Evolutionary conservation across 1,140 invertebrate species (phyloP).

Genomic region (Cydia strobilella): DNA sequence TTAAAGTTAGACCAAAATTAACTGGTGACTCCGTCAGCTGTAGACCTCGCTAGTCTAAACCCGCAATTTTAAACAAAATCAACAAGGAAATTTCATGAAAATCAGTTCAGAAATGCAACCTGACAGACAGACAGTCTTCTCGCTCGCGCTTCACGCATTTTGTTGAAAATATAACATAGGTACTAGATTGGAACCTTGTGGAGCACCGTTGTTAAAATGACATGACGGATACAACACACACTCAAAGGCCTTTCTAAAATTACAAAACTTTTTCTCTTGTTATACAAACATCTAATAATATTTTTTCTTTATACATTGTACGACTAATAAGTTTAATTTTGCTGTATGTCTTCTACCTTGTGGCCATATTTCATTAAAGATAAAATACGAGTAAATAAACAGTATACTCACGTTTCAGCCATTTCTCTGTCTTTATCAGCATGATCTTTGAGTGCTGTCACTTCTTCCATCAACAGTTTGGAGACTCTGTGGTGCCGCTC

Average conservation of each 20-base stretch:
- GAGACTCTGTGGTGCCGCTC: slow-evolving; percentile 83
- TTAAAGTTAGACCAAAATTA: background rate
- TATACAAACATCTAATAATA: too few species aligned
- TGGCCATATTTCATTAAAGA: too few species aligned
- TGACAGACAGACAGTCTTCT: too few species aligned
- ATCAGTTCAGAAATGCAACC: too few species aligned
- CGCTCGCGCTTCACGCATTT: too few species aligned
- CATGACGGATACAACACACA: background rate
- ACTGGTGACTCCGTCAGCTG: background rate
- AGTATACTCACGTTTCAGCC: slow-evolving; percentile 74
- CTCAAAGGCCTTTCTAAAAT: background rate
- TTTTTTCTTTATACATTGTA: background rate
- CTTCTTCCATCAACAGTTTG: slow-evolving; percentile 83
- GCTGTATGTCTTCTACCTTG: background rate
- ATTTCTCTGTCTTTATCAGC: slow-evolving; percentile 82
- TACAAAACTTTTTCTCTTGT: background rate
- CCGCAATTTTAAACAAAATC: background rate
- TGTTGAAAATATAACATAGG: background rate
- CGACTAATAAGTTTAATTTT: slow-evolving; percentile 80
- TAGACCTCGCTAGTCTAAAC: background rate
- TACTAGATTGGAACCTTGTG: slow-evolving; percentile 2
- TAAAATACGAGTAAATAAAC: too few species aligned
- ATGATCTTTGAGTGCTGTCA: slow-evolving; percentile 81
- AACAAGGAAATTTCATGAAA: background rate
- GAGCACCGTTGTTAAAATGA: background rate